A percentile compares a stretch with the other conserved stretches of the same genome.
phyloP scores from a whole-genome alignment of 2,113 vertebrate species.

The Lucifuga dentata region DNA sequence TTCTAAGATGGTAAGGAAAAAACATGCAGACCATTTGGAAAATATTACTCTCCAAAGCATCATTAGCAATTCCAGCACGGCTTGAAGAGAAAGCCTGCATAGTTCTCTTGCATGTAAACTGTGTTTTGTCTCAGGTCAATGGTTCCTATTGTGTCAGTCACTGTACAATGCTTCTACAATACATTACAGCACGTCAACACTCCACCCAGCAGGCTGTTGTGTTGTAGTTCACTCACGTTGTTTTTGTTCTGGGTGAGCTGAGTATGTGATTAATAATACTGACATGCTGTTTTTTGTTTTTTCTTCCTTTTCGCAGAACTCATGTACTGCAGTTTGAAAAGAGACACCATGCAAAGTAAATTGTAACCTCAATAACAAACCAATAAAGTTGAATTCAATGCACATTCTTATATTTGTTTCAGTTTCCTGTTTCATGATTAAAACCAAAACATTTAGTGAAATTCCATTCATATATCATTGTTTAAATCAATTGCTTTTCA shows the following conservation, averaged over 20 bases:
- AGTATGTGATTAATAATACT: conserved; percentile 21
- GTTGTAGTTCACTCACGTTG: not conserved
- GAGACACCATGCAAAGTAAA: too few relatives aligned
- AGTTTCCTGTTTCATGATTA: too few relatives aligned
- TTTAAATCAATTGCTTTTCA: too few relatives aligned
- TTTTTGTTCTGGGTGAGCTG: conserved; percentile 25
- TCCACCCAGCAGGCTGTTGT: not conserved
- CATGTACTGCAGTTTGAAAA: not conserved
- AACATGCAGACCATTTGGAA: conserved; percentile 34
- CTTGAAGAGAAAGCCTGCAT: conserved; percentile 8
- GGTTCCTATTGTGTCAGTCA: conserved; percentile 19
- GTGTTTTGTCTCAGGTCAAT: conserved; percentile 36
- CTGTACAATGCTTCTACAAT: not conserved
- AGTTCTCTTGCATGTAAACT: conserved; percentile 21
- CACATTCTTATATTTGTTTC: too few relatives aligned
- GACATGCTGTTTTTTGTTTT: not conserved
- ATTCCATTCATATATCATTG: too few relatives aligned
- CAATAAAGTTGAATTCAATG: too few relatives aligned
- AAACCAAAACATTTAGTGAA: too few relatives aligned
- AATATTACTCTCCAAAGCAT: conserved; percentile 26
- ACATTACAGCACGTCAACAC: not conserved
- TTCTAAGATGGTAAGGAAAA: conserved; percentile 17
- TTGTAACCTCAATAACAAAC: too few relatives aligned
- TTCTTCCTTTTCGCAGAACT: not conserved
- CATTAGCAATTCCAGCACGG: conserved; percentile 15